Evolutionary conservation across 2,888 invertebrate species (phyloP).

Genomic region (Oeneis ivallda): DNA sequence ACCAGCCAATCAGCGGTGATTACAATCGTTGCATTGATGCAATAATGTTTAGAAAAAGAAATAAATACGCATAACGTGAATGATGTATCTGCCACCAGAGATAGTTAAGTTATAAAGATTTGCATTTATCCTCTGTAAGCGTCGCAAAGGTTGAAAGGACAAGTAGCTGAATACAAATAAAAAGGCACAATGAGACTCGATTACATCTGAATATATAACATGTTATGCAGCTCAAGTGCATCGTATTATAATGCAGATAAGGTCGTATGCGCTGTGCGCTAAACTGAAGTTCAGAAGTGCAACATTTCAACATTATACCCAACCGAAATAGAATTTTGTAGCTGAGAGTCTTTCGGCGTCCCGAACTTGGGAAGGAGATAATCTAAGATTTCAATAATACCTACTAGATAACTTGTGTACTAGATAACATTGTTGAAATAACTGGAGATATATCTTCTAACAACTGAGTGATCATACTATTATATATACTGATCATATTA

Average conservation of each 20-base stretch:
- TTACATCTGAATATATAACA: slow-evolving; percentile 57
- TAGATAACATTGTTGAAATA: not conserved
- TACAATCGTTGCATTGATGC: no score
- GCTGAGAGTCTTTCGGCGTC: slow-evolving; percentile 4
- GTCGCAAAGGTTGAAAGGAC: slow-evolving; percentile 44
- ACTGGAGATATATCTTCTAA: no score
- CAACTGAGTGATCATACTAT: no score
- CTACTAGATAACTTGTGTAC: not conserved
- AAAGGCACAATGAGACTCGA: slow-evolving; percentile 53
- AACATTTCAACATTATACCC: slow-evolving; percentile 4
- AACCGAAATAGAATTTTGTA: slow-evolving; percentile 9
- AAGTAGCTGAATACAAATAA: slow-evolving; percentile 45
- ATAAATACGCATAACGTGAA: no score
- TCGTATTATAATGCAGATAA: slow-evolving; percentile 53
- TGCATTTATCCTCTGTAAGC: slow-evolving; percentile 23
- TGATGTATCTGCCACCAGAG: not conserved
- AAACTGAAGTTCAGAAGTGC: slow-evolving; percentile 6
- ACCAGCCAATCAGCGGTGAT: no score
- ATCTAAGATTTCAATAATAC: not conserved
- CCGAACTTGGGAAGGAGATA: not conserved
- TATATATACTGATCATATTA: no score
- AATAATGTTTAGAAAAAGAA: no score
- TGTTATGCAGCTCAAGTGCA: slow-evolving; percentile 53
- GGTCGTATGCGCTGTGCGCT: slow-evolving; percentile 15
- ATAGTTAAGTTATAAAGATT: slow-evolving; percentile 14